Evolutionary conservation across 2,797 vertebrate species (phyloP).

Genomic region (Sciurus vulgaris): DNA sequence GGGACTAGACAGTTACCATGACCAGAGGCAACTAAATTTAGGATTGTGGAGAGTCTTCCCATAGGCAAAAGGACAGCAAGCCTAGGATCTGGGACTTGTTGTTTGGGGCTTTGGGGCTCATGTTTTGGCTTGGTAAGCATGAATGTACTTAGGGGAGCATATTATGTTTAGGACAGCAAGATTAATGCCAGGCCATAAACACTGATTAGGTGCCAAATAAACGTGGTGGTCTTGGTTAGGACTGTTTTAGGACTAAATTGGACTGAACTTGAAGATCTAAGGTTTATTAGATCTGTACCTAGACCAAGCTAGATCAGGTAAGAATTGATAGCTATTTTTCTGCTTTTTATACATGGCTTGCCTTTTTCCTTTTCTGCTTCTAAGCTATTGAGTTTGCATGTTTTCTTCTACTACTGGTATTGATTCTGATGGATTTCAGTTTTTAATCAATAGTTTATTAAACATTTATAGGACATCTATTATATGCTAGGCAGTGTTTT

Average conservation of each 20-base stretch:
- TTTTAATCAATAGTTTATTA: conserved; percentile 26
- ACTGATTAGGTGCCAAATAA: background rate
- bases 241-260: background rate
- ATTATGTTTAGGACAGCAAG: background rate
- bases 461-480: background rate
- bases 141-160: background rate
- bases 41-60: background rate
- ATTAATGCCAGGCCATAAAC: background rate
- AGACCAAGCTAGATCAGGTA: background rate
- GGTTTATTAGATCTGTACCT: background rate
- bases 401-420: background rate
- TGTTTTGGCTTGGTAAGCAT: background rate
- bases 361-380: background rate
- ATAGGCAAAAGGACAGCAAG: background rate
- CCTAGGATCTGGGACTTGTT: background rate
- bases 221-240: background rate
- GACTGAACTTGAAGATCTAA: background rate
- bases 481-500: background rate
- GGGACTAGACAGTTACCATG: background rate
- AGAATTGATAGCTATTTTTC: background rate
- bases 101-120: background rate
- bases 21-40: background rate
- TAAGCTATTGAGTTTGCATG: background rate
- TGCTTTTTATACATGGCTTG: background rate
- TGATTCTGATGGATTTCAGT: background rate